These are phyloP conservation scores for Aythya baeri DNA, from an alignment of 2,113 vertebrate genomes.

Conservation along the genomic window DNA sequence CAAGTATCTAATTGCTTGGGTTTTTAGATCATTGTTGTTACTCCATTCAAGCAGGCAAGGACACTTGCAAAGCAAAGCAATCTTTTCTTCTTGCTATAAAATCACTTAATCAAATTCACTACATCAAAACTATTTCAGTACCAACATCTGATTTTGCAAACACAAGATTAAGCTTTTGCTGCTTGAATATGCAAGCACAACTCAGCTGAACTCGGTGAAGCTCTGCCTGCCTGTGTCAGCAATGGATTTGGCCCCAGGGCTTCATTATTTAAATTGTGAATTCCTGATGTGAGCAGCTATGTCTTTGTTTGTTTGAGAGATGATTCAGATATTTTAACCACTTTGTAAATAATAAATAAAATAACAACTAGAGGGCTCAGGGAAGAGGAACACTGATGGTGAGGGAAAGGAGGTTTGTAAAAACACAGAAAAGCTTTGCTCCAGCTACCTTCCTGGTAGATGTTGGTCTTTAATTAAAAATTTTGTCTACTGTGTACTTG, in stretches of 20 bases:
- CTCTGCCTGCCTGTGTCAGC: neutral
- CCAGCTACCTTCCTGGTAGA: neutral
- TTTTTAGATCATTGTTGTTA: neutral
- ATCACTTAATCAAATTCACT: neutral
- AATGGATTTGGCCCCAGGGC: neutral
- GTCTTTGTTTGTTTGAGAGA: neutral
- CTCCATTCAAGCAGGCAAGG: neutral
- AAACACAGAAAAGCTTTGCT: neutral
- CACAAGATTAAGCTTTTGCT: neutral
- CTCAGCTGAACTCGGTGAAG: neutral
- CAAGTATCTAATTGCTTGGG: neutral
- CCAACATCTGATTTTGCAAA: neutral
- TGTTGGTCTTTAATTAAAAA: neutral
- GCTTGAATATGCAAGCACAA: neutral
- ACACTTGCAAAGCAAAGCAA: neutral
- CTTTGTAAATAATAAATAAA: constrained; percentile 18
- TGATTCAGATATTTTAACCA: neutral
- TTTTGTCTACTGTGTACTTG: neutral
- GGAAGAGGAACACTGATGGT: neutral
- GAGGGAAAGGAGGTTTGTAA: neutral
- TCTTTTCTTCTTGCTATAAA: neutral
- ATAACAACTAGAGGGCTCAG: neutral
- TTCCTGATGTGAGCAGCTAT: neutral
- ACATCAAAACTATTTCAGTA: neutral
- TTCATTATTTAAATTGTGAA: neutral